These are phyloP conservation scores for Tarsius wallacei DNA, from an alignment of 2,797 vertebrate genomes.

Conservation along the genomic window DNA sequence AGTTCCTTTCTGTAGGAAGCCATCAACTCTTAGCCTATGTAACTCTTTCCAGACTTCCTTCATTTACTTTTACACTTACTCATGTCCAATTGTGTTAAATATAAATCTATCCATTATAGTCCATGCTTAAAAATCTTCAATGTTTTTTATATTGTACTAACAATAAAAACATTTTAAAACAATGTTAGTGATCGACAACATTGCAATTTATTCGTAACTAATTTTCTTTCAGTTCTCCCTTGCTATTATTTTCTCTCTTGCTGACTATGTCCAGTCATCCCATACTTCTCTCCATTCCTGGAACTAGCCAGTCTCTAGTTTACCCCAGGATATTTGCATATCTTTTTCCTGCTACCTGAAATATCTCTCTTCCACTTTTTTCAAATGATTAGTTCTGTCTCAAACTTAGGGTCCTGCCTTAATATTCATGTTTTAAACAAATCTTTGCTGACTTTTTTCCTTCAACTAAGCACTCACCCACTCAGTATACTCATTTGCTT, in stretches of 20 bases:
- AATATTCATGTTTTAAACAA: neutral
- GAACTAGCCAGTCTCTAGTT: neutral
- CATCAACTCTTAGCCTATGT: neutral
- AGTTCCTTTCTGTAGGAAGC: neutral
- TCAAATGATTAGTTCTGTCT: neutral
- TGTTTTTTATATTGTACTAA: neutral
- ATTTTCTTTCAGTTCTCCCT: neutral
- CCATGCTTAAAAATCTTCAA: neutral
- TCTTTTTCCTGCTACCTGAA: neutral
- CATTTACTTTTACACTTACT: neutral
- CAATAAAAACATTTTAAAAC: slow-evolving; percentile 36
- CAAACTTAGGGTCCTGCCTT: neutral
- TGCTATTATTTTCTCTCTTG: neutral
- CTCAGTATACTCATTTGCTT: neutral
- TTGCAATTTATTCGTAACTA: neutral
- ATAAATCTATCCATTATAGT: neutral
- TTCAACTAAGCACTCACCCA: neutral
- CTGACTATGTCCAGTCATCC: neutral
- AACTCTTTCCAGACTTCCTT: neutral
- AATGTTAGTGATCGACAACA: slow-evolving; percentile 10
- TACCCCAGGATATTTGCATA: neutral
- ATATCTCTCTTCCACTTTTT: neutral
- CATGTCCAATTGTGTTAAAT: neutral
- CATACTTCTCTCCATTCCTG: neutral
- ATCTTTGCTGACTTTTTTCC: neutral